These are phyloP conservation scores for Lagothrix lagotricha DNA, from an alignment of 2,797 vertebrate species.

Conservation along the genomic window DNA sequence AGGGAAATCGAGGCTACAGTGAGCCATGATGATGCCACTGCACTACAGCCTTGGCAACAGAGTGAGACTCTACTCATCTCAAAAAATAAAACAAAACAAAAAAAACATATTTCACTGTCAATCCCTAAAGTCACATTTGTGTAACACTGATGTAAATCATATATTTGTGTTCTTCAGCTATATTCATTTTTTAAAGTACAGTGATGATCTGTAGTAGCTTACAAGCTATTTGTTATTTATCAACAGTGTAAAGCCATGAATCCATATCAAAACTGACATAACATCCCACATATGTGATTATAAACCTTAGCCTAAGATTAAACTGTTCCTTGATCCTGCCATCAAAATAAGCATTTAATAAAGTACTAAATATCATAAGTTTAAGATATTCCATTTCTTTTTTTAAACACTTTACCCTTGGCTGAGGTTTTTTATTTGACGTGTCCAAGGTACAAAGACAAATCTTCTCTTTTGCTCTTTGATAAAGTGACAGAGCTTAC, in stretches of 20 bases:
- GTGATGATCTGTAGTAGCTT: neutral
- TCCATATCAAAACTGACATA: conserved; percentile 36
- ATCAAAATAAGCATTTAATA: conserved; percentile 82
- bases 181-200: neutral
- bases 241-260: neutral
- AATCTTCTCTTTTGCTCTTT: conserved; percentile 80
- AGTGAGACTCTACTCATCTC: neutral
- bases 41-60: neutral
- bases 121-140: neutral
- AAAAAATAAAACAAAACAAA: neutral
- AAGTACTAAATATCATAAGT: conserved; percentile 79
- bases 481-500: conserved; percentile 84
- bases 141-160: neutral
- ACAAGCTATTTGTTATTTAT: conserved; percentile 26
- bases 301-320: conserved; percentile 33
- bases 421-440: conserved; percentile 83
- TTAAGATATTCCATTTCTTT: conserved; percentile 79
- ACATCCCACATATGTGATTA: conserved; percentile 36
- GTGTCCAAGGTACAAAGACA: conserved; percentile 83
- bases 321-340: conserved; percentile 77
- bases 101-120: conserved; percentile 16
- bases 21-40: neutral
- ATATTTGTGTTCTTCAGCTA: neutral
- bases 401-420: conserved; percentile 84
- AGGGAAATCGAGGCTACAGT: neutral